Conservation (phyloP, 2,888 invertebrate genomes). For the Drosophila emarginata region DNA sequence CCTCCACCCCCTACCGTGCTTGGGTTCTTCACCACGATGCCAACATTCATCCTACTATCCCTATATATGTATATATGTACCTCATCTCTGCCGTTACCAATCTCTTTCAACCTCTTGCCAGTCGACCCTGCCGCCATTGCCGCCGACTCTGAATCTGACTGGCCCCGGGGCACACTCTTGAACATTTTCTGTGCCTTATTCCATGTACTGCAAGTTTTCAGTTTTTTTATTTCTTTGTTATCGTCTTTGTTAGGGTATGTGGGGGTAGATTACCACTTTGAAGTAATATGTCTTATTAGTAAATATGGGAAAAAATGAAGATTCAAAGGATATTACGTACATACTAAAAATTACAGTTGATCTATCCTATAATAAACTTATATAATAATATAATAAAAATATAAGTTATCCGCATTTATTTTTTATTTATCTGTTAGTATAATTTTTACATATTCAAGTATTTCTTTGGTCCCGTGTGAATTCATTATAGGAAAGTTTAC, state of each 20-base stretch:
- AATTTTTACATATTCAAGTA: too few species aligned
- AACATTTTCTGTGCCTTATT: slow-evolving; percentile 66
- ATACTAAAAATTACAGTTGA: too few species aligned
- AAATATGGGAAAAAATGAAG: too few species aligned
- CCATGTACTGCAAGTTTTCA: slow-evolving; percentile 63
- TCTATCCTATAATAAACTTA: too few species aligned
- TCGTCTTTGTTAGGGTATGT: slow-evolving; percentile 4
- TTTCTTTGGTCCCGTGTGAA: too few species aligned
- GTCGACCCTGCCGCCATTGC: slow-evolving; percentile 30
- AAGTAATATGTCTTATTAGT: too few species aligned
- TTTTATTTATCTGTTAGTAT: too few species aligned
- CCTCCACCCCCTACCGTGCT: slow-evolving; percentile 1
- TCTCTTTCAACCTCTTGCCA: slow-evolving; percentile 9
- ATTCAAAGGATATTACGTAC: too few species aligned
- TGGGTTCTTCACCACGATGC: too few species aligned
- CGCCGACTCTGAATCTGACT: slow-evolving; percentile 12
- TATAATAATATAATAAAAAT: too few species aligned
- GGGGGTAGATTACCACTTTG: background rate
- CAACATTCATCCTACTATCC: background rate
- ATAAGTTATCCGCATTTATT: too few species aligned
- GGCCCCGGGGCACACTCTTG: slow-evolving; percentile 56
- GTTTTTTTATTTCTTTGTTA: slow-evolving; percentile 46
- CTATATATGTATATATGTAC: background rate
- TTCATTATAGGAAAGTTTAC: too few species aligned
- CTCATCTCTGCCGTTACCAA: slow-evolving; percentile 6